Evolutionary conservation across 2,888 invertebrate genomes (phyloP), one percentile per base, ranked within the genome.

Genomic region (Dione vanillae): DNA sequence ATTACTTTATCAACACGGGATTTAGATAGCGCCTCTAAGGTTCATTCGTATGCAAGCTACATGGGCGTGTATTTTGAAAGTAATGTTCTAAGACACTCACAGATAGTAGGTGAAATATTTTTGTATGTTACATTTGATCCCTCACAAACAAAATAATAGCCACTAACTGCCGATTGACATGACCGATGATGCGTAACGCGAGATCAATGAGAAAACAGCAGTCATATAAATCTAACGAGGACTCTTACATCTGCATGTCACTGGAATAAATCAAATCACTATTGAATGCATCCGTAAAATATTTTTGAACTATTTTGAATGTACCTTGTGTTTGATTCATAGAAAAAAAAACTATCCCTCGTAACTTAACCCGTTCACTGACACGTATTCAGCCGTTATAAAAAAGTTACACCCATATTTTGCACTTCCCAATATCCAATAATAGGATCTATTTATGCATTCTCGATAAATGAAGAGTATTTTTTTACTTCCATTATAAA

Each of bases 381-480:
- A 88, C 92, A 91, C 88, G 90, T 85, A 91, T 91, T 89, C 84
- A 90, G 82, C 83, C 80, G 84, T 85, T 83, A 86, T 85, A 91
- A 90, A 91, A 91, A 92, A 87, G 92, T 87, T 90, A 91, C 93
- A 93, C 93, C 93, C 93, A 93, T 93, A 93, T 93, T 92, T 93
- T 92, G 93, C 92, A 92, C 92, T 91, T 92, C 91, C 88, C 88
- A 85, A 90, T 87, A 86, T 84, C 86, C 86, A 91, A 93, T 92
- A 92, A 93, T 92, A 88, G 93, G 89, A 90, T 91, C 86, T 92
- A 92, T 92, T 93, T 93, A 93, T 93, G 92, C 92, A 92, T 92
- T 92, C 88, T 88, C 93, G 78, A 92, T 93, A 91, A 90, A 92
- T 91, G 92, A 91, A 92, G 92, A 92, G 92, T 90, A 87, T 88